These are phyloP conservation scores for Danio tinwini DNA, from an alignment of 2,797 vertebrate genomes.

Conservation along the genomic window DNA sequence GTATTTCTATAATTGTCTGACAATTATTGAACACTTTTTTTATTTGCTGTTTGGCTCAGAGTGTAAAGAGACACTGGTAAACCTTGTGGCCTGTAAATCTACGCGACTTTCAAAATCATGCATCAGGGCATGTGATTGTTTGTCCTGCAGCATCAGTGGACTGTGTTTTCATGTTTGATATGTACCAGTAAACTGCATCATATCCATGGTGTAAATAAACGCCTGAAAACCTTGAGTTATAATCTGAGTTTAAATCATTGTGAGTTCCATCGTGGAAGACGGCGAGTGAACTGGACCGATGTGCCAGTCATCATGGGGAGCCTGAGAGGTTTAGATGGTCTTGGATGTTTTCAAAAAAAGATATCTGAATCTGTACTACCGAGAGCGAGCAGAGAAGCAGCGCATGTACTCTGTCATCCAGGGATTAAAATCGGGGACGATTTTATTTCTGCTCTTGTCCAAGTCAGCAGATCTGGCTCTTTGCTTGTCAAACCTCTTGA, in stretches of 20 bases:
- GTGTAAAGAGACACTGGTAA: constrained; percentile 27
- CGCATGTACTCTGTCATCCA: constrained; percentile 98
- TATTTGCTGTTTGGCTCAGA: neutral
- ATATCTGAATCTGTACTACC: constrained; percentile 66
- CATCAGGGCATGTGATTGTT: constrained; percentile 36
- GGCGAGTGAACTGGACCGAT: neutral
- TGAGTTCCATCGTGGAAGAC: constrained; percentile 28
- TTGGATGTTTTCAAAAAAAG: constrained; percentile 1
- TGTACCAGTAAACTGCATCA: constrained; percentile 30
- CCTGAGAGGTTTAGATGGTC: constrained; percentile 26
- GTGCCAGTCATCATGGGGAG: constrained; percentile 6
- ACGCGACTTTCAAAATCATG: neutral
- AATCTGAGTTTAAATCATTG: constrained; percentile 13
- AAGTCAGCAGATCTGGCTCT: constrained; percentile 81
- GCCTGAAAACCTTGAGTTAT: constrained; percentile 7
- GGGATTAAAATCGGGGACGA: constrained; percentile 83
- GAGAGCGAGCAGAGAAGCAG: constrained; percentile 88
- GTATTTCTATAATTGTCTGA: neutral
- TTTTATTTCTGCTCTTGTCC: constrained; percentile 72
- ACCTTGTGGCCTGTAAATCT: constrained; percentile 15
- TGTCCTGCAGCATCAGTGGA: constrained; percentile 13
- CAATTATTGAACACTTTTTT: neutral
- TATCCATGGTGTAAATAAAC: constrained; percentile 35
- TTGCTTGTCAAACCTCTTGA: constrained; percentile 76
- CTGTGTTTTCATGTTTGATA: constrained; percentile 22